Evolutionary conservation across 2,113 vertebrate species (phyloP).

Genomic region (Dermatemys mawii): DNA sequence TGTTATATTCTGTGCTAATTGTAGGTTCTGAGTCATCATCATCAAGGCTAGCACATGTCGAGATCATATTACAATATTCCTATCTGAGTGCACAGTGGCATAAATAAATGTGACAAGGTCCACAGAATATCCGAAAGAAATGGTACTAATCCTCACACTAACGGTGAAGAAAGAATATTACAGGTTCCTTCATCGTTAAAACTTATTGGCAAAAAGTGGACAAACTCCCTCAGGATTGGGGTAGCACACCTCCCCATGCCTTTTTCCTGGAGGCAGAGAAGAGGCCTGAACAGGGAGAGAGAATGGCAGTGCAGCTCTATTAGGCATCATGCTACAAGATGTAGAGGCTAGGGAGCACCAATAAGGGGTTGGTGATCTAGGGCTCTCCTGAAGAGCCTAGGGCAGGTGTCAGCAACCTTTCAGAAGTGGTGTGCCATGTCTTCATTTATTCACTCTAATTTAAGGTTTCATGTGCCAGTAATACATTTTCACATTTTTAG

Average conservation of each 20-base stretch:
- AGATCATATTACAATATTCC: not conserved
- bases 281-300: not conserved
- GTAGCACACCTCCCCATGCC: not conserved
- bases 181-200: not conserved
- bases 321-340: not conserved
- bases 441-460: too few relatives aligned
- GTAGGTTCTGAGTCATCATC: not conserved
- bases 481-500: too few relatives aligned
- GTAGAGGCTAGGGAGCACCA: not conserved
- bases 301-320: not conserved
- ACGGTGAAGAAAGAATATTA: not conserved
- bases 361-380: not conserved
- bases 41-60: not conserved
- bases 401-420: too few relatives aligned
- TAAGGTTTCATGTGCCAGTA: too few relatives aligned
- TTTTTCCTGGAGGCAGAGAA: not conserved
- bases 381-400: not conserved
- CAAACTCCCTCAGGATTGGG: not conserved
- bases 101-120: not conserved
- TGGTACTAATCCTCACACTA: not conserved
- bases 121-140: not conserved
- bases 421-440: too few relatives aligned
- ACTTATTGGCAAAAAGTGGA: not conserved
- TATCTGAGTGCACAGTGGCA: not conserved
- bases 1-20: fast-evolving